Base-by-base conservation (phyloP, 2,797 vertebrate species). In the Enteromius paludinosus region DNA sequence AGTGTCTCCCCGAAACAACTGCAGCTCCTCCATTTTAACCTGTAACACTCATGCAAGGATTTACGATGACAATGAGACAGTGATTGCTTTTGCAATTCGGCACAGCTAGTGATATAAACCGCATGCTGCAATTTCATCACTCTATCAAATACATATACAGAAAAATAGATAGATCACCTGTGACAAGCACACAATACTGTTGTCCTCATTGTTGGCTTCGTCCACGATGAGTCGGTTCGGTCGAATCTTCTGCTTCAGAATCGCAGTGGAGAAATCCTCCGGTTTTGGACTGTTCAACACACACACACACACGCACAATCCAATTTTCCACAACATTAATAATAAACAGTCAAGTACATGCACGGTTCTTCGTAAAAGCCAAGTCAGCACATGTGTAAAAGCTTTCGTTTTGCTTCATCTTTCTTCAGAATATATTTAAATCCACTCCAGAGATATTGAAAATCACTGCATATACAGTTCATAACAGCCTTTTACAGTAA, bases 201-300 rank as follows among this genome's bases (percentile, higher is more conserved):
- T 95, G 91, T 95, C 95, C 61, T 95, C 95, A 88, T 92, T 95
- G 66, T 90, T 86, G 18, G 92, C 91, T 86, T 95, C 94, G 4
- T 95, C 95, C 85, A 95, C 95, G 33, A 95, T 52, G 5, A 95
- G 93, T 20, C 94, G 89, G 87, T 95, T 95, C 0, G 95, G 94
- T 64, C 94, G 90, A 61, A 92, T 92, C 43, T 95, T 95, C 91
- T 95, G 93, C 56, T 93, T 93, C 73, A 95, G 89, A 80, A 95
- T 95, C 59, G 95, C 95, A 1, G 94, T 95, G 81, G 95, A 95
- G 88, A 90, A 93, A 86, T 95, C 95, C 86, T 94, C 93, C 56
- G 86, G 90, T 87, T 94, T 95, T 12, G 90, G 72, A 65, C 94
- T 94, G 90, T 62, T 86, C 17, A 79, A 73, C 52, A 87, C 41